Evolutionary conservation across 2,797 vertebrate genomes (phyloP), one percentile per base, ranked within the genome.

Genomic region (Corythornis leucogaster): DNA sequence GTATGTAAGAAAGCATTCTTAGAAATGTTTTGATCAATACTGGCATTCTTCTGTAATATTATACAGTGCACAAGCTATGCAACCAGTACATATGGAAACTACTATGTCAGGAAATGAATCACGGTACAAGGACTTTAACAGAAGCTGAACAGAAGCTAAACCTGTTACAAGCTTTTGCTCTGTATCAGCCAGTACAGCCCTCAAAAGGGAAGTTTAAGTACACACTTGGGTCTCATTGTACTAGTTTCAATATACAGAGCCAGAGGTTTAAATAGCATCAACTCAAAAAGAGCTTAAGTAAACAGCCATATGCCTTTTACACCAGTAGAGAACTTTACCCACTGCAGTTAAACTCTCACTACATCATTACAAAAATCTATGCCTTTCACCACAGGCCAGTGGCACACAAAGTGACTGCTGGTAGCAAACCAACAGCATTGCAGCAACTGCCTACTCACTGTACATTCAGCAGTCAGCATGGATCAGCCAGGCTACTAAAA

Each of bases 191-290:
- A 90, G 59, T 15, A 89, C 69, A 93, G 79, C 73, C 59, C 86
- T 90, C 96, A 89, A 80, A 80, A 93, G 92, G 88, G 38, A 94
- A 94, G 58, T 93, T 94, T 69, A 92, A 95, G 73, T 43, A 67
- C 24, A 89, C 91, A 73, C 91, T 71, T 46, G 86, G 64, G 94
- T 46, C 83, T 82, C 83, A 48, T 77, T 82, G 83, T 85, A 75
- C 88, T 90, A 48, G 68, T 92, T 95, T 82, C 81, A 80, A 83
- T 58, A 73, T 8, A 62, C 17, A 85, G 77, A 92, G 81, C 30
- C 81, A 85, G 85, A 80, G 55, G 79, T 82, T 94, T 93, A 82
- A 93, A 84, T 2, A 76, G 79, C 76, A 92, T 33, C 46, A 78
- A 33, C 26, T 84, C 73, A 58, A 42, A 63, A 69, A 85, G 40